Percentiles rank a stretch among this genome's conserved stretches.
These are phyloP conservation scores for Deilephila elpenor DNA, from an alignment of 2,888 invertebrate species.

Conservation along the genomic window DNA sequence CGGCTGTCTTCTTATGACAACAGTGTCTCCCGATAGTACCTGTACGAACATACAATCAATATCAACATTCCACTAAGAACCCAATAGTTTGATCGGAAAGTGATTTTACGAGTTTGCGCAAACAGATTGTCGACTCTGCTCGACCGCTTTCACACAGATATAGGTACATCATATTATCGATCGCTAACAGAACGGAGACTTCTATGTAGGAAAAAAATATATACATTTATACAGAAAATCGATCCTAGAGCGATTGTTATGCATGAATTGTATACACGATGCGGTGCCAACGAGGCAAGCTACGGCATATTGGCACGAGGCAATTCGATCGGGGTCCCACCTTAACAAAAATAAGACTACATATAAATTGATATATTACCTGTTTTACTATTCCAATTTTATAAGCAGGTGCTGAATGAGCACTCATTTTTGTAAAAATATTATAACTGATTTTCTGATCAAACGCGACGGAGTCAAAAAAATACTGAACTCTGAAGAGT, in stretches of 20 bases:
- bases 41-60: slow-evolving; percentile 61
- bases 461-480: slow-evolving; percentile 58
- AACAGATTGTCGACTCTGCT: not conserved
- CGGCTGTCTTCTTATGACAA: slow-evolving; percentile 94
- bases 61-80: slow-evolving; percentile 30
- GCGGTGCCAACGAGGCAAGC: slow-evolving; percentile 80
- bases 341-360: slow-evolving; percentile 46
- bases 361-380: slow-evolving; percentile 66
- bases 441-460: slow-evolving; percentile 54
- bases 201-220: not conserved
- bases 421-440: slow-evolving; percentile 72
- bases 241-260: not conserved
- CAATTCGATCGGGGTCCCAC: slow-evolving; percentile 46
- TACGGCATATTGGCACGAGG: slow-evolving; percentile 70
- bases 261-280: slow-evolving; percentile 36
- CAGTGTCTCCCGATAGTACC: slow-evolving; percentile 98
- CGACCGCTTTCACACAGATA: no score
- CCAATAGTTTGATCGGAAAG: not conserved
- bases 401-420: slow-evolving; percentile 67
- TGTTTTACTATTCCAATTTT: slow-evolving; percentile 80
- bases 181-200: not conserved
- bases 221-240: slow-evolving; percentile 15
- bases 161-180: not conserved
- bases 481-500: slow-evolving; percentile 66
- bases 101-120: slow-evolving; percentile 6